Conservation (phyloP, 2,888 invertebrate species). For the Polymixis flavicincta region DNA sequence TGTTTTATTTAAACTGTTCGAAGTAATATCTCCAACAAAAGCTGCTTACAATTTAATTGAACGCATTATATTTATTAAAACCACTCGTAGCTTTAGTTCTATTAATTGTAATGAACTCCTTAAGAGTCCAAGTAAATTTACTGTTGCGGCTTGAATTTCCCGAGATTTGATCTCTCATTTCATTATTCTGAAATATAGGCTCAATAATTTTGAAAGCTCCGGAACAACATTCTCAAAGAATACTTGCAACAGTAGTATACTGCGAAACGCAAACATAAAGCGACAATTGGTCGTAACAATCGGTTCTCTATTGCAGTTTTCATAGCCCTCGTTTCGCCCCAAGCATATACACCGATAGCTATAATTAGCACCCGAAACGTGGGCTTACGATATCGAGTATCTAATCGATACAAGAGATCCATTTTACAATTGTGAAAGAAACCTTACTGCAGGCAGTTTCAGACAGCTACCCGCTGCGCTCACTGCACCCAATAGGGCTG, state of each 20-base stretch:
- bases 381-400: conserved; percentile 62
- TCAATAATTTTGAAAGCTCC: conserved; percentile 49
- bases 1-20: conserved; percentile 43
- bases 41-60: conserved; percentile 1
- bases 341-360: conserved; percentile 54
- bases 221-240: conserved; percentile 41
- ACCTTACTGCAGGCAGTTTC: conserved; percentile 49
- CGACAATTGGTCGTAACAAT: conserved; percentile 59
- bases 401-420: conserved; percentile 63
- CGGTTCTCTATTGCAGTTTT: conserved; percentile 60
- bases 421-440: conserved; percentile 69
- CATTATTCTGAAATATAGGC: conserved; percentile 50
- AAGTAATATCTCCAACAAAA: conserved; percentile 4
- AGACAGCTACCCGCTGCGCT: conserved; percentile 63
- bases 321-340: conserved; percentile 52
- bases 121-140: conserved; percentile 26
- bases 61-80: background rate
- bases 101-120: conserved; percentile 20
- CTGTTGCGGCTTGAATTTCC: conserved; percentile 32
- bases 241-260: conserved; percentile 52
- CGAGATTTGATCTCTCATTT: conserved; percentile 44
- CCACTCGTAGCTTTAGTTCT: background rate
- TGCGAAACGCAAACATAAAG: conserved; percentile 38
- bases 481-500: conserved; percentile 44
- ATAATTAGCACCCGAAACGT: conserved; percentile 68